phyloP scores from a whole-genome alignment of 1,140 invertebrate genomes.

The Drosophila lini region DNA sequence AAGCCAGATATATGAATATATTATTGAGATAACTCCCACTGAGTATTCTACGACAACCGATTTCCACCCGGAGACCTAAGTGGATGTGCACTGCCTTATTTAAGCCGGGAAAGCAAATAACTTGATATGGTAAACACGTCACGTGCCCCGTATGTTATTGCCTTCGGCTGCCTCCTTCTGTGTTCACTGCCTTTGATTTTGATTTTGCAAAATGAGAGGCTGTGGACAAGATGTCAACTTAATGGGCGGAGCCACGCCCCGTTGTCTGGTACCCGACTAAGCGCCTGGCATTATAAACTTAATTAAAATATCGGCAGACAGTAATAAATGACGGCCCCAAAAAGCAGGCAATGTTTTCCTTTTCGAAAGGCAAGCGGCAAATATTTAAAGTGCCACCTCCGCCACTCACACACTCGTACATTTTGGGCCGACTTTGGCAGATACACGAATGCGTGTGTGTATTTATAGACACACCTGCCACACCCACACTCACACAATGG shows the following conservation, averaged over 20 bases:
- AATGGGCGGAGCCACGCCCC: conserved; percentile 26
- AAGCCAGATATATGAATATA: not conserved
- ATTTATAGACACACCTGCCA: conserved; percentile 37
- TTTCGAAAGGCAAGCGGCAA: conserved; percentile 42
- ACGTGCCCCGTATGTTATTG: conserved; percentile 70
- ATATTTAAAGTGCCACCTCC: conserved; percentile 45
- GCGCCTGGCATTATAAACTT: conserved; percentile 74
- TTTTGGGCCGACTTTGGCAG: conserved; percentile 21
- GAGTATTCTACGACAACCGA: not conserved
- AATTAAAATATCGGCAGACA: conserved; percentile 75
- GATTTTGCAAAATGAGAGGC: conserved; percentile 22
- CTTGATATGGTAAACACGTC: conserved; percentile 77
- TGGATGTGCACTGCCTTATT: conserved; percentile 52
- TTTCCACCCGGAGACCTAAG: conserved; percentile 12
- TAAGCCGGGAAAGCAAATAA: conserved; percentile 66
- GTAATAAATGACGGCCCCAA: conserved; percentile 46
- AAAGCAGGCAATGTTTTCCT: conserved; percentile 50
- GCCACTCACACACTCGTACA: conserved; percentile 1
- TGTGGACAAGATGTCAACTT: conserved; percentile 41
- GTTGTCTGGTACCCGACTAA: conserved; percentile 13
- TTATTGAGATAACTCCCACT: not conserved
- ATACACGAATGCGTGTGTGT: conserved; percentile 29
- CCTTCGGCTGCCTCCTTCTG: conserved; percentile 67
- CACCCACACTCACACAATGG: conserved; percentile 20
- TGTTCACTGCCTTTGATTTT: conserved; percentile 62